These are phyloP conservation scores for Amiota communis DNA, from an alignment of 2,888 invertebrate species.

Conservation along the genomic window DNA sequence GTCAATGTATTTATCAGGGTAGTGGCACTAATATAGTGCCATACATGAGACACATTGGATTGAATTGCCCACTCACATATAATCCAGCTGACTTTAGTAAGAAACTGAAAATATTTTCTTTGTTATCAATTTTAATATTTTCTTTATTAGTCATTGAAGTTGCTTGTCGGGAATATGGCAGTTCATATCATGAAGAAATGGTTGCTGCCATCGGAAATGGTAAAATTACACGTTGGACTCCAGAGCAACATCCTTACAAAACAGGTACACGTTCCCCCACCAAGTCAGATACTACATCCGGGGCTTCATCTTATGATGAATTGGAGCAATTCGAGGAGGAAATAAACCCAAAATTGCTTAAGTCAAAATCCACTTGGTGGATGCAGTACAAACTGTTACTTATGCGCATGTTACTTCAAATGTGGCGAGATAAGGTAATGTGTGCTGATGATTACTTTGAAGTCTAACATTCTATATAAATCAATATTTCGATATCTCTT, in stretches of 20 bases:
- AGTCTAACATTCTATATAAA: background rate
- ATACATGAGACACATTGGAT: slow-evolving; percentile 83
- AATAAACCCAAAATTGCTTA: slow-evolving; percentile 75
- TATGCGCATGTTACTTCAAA: slow-evolving; percentile 82
- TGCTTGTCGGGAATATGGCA: slow-evolving; percentile 85
- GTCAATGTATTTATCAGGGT: slow-evolving; percentile 93
- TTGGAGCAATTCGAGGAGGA: slow-evolving; percentile 69
- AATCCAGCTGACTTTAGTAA: slow-evolving; percentile 97
- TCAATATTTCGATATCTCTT: slow-evolving; percentile 38
- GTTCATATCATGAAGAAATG: slow-evolving; percentile 79
- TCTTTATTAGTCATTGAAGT: slow-evolving; percentile 82
- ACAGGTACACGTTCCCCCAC: slow-evolving; percentile 53
- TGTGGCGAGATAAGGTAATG: slow-evolving; percentile 81
- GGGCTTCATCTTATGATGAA: slow-evolving; percentile 61
- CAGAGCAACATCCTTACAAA: slow-evolving; percentile 37
- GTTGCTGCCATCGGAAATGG: slow-evolving; percentile 81
- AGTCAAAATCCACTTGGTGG: slow-evolving; percentile 77
- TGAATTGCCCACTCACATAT: slow-evolving; percentile 92
- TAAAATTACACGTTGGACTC: slow-evolving; percentile 75
- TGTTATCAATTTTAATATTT: background rate
- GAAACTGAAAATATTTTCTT: slow-evolving; percentile 57
- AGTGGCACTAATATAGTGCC: slow-evolving; percentile 85
- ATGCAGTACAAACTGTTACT: slow-evolving; percentile 81
- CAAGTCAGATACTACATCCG: slow-evolving; percentile 67
- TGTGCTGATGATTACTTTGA: background rate